Evolutionary conservation across 2,888 invertebrate species (phyloP).

Genomic region (Clanis bilineata): DNA sequence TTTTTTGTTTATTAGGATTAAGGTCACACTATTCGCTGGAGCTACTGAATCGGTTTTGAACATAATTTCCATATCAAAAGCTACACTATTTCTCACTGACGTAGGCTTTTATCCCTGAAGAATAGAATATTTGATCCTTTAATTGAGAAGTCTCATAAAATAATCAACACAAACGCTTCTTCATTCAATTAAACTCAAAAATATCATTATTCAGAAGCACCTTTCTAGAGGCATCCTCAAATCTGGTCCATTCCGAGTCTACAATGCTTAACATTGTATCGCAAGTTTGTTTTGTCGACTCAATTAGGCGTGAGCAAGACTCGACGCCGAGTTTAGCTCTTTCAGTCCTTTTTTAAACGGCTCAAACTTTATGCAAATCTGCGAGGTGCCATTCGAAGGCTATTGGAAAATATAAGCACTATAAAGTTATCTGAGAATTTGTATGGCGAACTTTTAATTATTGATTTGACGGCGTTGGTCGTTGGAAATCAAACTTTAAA

Average conservation of each 20-base stretch:
- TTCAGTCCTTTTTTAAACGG: conserved; percentile 21
- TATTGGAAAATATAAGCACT: conserved; percentile 29
- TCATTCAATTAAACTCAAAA: not conserved
- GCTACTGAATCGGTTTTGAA: too few species aligned
- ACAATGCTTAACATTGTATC: not conserved
- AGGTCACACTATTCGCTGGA: too few species aligned
- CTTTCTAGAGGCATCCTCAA: not conserved
- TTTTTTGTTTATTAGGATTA: too few species aligned
- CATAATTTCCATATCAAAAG: too few species aligned
- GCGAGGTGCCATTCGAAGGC: conserved; percentile 24
- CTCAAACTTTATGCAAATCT: conserved; percentile 30
- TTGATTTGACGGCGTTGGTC: conserved; percentile 34
- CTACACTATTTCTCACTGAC: too few species aligned
- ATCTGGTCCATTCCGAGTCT: not conserved
- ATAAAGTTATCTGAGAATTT: conserved; percentile 33
- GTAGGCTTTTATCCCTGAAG: too few species aligned
- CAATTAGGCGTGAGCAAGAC: conserved; percentile 14
- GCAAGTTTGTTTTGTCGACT: not conserved
- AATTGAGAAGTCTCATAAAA: not conserved
- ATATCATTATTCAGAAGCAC: not conserved
- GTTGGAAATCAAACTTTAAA: conserved; percentile 8
- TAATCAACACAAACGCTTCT: not conserved
- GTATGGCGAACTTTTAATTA: conserved; percentile 42
- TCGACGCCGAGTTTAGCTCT: conserved; percentile 5
- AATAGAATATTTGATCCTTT: too few species aligned